A percentile compares a stretch with the other conserved stretches of the same genome.
These are phyloP conservation scores for Drosophila ezoana DNA, from an alignment of 2,888 invertebrate species.

Conservation along the genomic window DNA sequence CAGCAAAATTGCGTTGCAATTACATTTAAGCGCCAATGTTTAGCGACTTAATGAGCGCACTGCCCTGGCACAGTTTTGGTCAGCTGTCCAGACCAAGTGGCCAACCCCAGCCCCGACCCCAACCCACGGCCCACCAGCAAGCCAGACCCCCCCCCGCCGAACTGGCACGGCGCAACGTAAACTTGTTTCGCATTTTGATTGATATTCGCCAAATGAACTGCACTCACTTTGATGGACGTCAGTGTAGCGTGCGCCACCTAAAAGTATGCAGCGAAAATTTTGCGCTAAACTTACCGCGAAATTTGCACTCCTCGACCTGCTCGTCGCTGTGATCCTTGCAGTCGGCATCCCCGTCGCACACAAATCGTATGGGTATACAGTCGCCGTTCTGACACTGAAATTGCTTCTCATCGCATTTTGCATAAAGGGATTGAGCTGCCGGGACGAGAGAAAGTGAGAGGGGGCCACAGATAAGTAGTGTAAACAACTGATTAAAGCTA, in stretches of 20 bases:
- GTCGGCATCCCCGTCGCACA: constrained; percentile 92
- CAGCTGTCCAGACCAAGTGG: constrained; percentile 34
- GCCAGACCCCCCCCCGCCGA: too few relatives aligned
- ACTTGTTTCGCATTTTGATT: constrained; percentile 65
- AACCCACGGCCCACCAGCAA: not conserved
- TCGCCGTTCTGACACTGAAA: constrained; percentile 91
- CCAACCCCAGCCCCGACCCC: not conserved
- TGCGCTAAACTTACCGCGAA: constrained; percentile 85
- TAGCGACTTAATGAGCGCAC: constrained; percentile 64
- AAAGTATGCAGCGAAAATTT: constrained; percentile 54
- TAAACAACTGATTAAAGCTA: constrained; percentile 72
- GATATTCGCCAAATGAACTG: constrained; percentile 23
- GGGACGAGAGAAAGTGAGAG: constrained; percentile 16
- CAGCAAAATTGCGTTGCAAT: constrained; percentile 76
- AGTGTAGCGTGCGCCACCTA: constrained; percentile 52
- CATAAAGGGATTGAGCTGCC: constrained; percentile 77
- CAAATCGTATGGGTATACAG: constrained; percentile 91
- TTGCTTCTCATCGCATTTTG: constrained; percentile 86
- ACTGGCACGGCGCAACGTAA: constrained; percentile 37
- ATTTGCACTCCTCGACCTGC: constrained; percentile 89
- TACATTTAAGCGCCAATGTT: constrained; percentile 52
- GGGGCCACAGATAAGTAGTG: constrained; percentile 19
- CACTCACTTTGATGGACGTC: constrained; percentile 43
- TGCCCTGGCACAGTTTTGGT: constrained; percentile 76
- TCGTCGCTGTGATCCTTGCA: constrained; percentile 94